Evolutionary conservation across 2,888 invertebrate species (phyloP), one percentile per base, ranked within the genome.

Genomic region (Trichopoda pennipes): DNA sequence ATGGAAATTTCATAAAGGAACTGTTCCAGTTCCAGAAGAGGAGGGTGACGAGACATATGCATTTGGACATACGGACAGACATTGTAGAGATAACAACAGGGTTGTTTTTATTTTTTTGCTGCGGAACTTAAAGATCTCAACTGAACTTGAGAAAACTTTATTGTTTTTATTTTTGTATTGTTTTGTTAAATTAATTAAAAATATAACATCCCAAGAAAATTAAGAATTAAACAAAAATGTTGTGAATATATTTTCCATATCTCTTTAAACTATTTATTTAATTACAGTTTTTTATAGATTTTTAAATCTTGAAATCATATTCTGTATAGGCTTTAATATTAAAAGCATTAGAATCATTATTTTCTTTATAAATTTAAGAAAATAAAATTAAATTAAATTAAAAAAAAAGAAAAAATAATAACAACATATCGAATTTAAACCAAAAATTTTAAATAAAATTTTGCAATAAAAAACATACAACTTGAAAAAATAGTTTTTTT

Each of bases 341-440:
- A 16, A 47, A 17, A 47, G 23, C 21, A 61, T 23, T 17, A 32
- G 7, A 10, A 12, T 10, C 12, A 49, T 49, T 58, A 58, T 32
- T 69, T 56, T 56, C n/a, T 49, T 44, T n/a, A 63, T 19, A 32
- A 4, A 42, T 3, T 58, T 28, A 35, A 58, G 12, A 14, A 19
- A 17, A 51, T 21, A 38, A 68, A 47, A 32, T 17, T 53, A 21
- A 38, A 12, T 63, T 66, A 83, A 60, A n/a, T n/a, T 64, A 69
- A 44, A 8, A 12, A 12, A 12, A 64, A 2, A 16, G 56, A 9
- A 73, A 63, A 64, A 70, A 16, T 49, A 49, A 49, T 53, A 86
- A 83, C 84, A 87, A 89, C 89, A 89, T 89, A 89, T 89, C 89
- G 89, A 89, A 89, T 89, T 89, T 89, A 89, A 88, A 88, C 85